phyloP scores from a whole-genome alignment of 2,797 vertebrate species.

The Prionace glauca region DNA sequence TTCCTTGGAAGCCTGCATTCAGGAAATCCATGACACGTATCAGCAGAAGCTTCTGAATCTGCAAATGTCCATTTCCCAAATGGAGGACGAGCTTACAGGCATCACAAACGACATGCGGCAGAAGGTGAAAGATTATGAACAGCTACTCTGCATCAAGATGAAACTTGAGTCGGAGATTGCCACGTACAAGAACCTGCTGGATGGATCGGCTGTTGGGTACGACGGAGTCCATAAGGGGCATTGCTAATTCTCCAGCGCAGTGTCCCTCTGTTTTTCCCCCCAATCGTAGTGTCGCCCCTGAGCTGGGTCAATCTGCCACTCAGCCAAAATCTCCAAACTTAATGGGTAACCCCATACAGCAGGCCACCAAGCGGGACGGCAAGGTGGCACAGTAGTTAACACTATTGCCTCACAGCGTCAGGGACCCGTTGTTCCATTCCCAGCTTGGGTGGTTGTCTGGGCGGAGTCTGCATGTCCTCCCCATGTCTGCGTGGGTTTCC shows the following conservation, averaged over 20 bases:
- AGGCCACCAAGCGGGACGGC: too few species aligned
- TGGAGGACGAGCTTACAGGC: neutral
- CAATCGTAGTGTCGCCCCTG: neutral
- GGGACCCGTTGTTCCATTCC: too few species aligned
- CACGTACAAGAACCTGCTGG: neutral
- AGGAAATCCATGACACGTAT: neutral
- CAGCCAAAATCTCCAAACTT: neutral
- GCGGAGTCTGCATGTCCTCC: too few species aligned
- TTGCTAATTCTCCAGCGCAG: neutral
- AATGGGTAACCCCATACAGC: neutral
- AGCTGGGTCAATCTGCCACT: neutral
- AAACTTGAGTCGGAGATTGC: neutral
- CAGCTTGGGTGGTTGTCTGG: too few species aligned
- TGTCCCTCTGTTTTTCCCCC: neutral
- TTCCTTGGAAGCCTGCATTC: neutral
- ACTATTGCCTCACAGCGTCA: too few species aligned
- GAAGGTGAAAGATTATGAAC: neutral
- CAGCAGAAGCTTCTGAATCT: neutral
- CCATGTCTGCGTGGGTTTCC: too few species aligned
- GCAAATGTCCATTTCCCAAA: neutral
- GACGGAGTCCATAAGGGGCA: too few species aligned
- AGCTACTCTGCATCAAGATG: neutral
- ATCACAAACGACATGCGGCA: neutral
- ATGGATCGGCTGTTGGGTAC: neutral
- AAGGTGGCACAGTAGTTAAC: too few species aligned